phyloP scores from a whole-genome alignment of 2,797 vertebrate species.

The Oceanodroma leucorhoa region DNA sequence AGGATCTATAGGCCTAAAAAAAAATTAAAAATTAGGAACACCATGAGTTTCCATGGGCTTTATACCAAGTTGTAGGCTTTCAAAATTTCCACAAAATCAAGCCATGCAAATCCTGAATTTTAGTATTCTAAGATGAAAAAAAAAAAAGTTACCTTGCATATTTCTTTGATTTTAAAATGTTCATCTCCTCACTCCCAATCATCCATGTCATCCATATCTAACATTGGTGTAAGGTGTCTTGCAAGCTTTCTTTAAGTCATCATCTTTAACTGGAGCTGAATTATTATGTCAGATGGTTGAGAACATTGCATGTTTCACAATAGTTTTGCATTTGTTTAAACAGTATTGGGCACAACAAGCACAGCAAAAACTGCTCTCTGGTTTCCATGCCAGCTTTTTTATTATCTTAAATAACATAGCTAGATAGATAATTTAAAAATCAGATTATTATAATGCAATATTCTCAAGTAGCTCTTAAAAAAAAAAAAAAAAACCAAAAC shows the following conservation, averaged over 20 bases:
- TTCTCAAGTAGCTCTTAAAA: neutral
- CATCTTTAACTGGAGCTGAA: constrained; percentile 3
- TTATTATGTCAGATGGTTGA: constrained; percentile 12
- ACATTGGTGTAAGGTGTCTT: neutral
- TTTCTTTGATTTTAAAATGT: neutral
- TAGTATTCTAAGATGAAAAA: neutral
- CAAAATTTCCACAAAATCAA: neutral
- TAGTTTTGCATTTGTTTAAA: neutral
- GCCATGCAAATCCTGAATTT: neutral
- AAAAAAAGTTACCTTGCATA: neutral
- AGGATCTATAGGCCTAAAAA: neutral
- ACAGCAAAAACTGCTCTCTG: neutral
- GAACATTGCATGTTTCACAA: neutral
- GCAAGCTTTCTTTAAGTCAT: neutral
- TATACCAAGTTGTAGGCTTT: neutral
- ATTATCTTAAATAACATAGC: neutral
- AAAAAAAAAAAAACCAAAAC: neutral
- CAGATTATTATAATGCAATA: neutral
- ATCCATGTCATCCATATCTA: neutral
- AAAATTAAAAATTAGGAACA: neutral
- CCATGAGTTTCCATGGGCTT: neutral
- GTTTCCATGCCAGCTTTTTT: neutral
- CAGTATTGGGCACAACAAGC: neutral
- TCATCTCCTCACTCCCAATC: neutral
- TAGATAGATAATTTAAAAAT: neutral